phyloP scores from a whole-genome alignment of 1,140 invertebrate species.

The Meloidogyne hapla region DNA sequence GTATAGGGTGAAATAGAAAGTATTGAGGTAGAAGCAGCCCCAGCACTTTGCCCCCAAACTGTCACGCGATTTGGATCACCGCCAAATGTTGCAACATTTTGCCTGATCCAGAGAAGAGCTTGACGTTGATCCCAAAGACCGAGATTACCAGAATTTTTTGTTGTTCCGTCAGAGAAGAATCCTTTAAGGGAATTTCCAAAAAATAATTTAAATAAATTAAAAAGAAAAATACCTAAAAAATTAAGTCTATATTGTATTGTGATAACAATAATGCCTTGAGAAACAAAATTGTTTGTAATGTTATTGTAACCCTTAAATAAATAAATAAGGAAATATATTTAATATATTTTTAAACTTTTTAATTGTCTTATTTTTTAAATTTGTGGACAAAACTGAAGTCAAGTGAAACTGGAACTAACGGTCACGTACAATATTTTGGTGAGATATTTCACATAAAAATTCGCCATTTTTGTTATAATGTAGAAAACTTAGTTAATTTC shows the following conservation, averaged over 20 bases:
- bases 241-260: constrained; percentile 53
- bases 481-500: too few relatives aligned
- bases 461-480: too few relatives aligned
- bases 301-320: constrained; percentile 34
- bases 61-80: constrained; percentile 74
- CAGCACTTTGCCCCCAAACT: constrained; percentile 74
- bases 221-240: constrained; percentile 39
- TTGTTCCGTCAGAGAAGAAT: constrained; percentile 69
- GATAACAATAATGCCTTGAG: constrained; percentile 48
- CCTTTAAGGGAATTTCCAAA: constrained; percentile 39
- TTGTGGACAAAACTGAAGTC: too few relatives aligned
- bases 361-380: too few relatives aligned
- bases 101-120: constrained; percentile 45
- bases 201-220: too few relatives aligned
- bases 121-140: constrained; percentile 53
- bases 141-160: constrained; percentile 49
- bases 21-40: constrained; percentile 65
- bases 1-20: constrained; percentile 48
- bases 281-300: constrained; percentile 46
- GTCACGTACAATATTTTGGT: too few relatives aligned
- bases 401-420: too few relatives aligned
- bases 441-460: too few relatives aligned
- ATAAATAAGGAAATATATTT: too few relatives aligned
- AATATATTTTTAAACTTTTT: too few relatives aligned
- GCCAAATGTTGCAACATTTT: constrained; percentile 66